A percentile compares a stretch with the other conserved stretches of the same genome.
These are phyloP conservation scores for Tillus elongatus DNA, from an alignment of 2,888 invertebrate species.

Conservation along the genomic window DNA sequence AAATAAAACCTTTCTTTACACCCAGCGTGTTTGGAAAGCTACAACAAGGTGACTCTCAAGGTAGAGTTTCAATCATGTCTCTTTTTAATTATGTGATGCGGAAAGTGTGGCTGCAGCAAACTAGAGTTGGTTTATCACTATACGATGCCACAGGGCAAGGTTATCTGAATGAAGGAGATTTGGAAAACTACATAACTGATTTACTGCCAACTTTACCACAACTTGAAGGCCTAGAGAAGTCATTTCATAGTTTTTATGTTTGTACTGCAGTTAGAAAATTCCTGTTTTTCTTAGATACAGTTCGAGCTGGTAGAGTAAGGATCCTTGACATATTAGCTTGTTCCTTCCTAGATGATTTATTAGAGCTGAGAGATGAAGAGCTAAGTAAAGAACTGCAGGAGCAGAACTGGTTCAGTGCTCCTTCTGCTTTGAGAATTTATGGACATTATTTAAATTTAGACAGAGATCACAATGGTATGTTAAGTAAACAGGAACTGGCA, in stretches of 20 bases:
- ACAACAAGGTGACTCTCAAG: slow-evolving; percentile 76
- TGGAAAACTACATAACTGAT: slow-evolving; percentile 92
- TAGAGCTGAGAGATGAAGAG: slow-evolving; percentile 51
- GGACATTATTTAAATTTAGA: slow-evolving; percentile 91
- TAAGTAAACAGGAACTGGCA: slow-evolving; percentile 81
- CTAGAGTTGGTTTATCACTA: slow-evolving; percentile 82
- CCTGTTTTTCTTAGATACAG: slow-evolving; percentile 88
- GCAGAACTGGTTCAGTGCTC: slow-evolving; percentile 85
- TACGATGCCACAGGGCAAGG: slow-evolving; percentile 86
- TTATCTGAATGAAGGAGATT: slow-evolving; percentile 55
- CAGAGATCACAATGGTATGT: slow-evolving; percentile 90
- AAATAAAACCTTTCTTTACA: slow-evolving; percentile 61
- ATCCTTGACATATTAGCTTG: slow-evolving; percentile 88
- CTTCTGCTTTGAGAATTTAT: slow-evolving; percentile 82
- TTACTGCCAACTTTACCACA: slow-evolving; percentile 87
- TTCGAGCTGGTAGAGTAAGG: slow-evolving; percentile 77
- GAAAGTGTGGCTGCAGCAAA: slow-evolving; percentile 91
- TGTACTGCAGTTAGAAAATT: slow-evolving; percentile 94
- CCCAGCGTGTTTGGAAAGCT: slow-evolving; percentile 81
- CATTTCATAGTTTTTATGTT: slow-evolving; percentile 92
- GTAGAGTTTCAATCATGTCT: slow-evolving; percentile 78
- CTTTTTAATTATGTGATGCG: slow-evolving; percentile 94
- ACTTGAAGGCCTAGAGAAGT: slow-evolving; percentile 80
- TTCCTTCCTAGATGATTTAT: slow-evolving; percentile 83
- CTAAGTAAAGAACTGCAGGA: slow-evolving; percentile 78